A percentile compares a stretch with the other conserved stretches of the same genome.
Conservation (phyloP, 2,797 vertebrate species). For the Aselliscus stoliczkanus region DNA sequence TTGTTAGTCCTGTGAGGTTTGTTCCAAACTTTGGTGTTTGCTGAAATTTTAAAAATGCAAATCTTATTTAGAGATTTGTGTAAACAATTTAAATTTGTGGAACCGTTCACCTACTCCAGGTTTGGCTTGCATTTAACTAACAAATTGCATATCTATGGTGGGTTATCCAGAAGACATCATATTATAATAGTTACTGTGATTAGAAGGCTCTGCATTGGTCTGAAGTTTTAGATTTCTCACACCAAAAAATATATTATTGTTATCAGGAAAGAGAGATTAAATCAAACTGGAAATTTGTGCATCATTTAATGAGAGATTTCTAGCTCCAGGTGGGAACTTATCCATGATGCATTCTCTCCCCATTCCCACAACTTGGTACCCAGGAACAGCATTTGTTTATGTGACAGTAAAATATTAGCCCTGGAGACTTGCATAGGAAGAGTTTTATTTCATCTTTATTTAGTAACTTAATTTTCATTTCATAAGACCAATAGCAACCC, state of each 20-base stretch:
- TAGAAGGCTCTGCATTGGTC: background rate
- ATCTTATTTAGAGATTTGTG: background rate
- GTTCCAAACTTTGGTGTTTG: background rate
- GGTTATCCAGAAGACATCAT: background rate
- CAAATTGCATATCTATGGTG: background rate
- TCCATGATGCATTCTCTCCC: background rate
- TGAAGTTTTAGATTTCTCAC: background rate
- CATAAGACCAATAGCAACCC: background rate
- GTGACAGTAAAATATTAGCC: slow-evolving; percentile 48
- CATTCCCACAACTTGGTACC: background rate
- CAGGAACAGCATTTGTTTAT: background rate
- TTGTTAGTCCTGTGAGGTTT: background rate
- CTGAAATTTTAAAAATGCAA: background rate
- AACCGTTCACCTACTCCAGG: no score
- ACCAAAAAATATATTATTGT: background rate
- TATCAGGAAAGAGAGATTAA: background rate
- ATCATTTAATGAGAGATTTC: background rate
- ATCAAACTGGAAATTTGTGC: background rate
- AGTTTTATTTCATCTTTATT: slow-evolving; percentile 44
- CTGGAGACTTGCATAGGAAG: background rate
- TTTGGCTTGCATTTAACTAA: no score
- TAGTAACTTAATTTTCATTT: slow-evolving; percentile 42
- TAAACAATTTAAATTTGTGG: background rate
- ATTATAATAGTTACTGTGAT: background rate
- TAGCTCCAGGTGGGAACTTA: background rate